Base-by-base conservation (phyloP, 2,888 invertebrate genomes). In the Epsilonema sp. region DNA sequence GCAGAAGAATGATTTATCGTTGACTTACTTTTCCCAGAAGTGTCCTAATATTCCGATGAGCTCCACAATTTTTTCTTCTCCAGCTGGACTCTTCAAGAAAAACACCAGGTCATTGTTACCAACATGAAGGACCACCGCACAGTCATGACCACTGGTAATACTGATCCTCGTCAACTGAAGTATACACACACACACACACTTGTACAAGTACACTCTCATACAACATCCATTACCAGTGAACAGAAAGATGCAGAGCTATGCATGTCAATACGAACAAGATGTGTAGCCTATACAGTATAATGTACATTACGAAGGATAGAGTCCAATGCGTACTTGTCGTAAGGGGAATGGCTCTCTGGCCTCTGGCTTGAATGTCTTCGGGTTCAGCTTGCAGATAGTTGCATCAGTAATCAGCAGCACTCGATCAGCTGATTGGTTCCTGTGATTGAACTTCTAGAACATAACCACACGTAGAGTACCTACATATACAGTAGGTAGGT, bases 361-460 rank as follows among this genome's bases (percentile, higher is more conserved):
- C n/a, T n/a, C 56, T 19, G 65, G 55, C 52, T 68, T 68, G 58
- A 68, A 70, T 48, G 65, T 66, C 54, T 67, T 69, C 1, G 63
- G 62, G 54, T 70, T 68, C 49, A 71, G 55, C 52, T 70, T 70
- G 53, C 67, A 69, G 51, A 71, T 62, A 51, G 62, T 67, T 37
- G 64, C 63, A 53, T 71, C 68, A 8, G 70, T 70, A 40, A 71
- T 54, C 26, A 66, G 55, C 1, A 71, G 51, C 2, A 65, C 68
- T 47, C 71, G 56, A 43, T 65, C 60, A 8, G 69, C 63, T 26
- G 65, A 64, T 55, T 69, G 67, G 56, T 64, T 65, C 56, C 64
- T 65, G 42, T 65, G 63, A 59, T 70, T 70, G 48, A 64, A 64
- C 63, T 70, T 60, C 52, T 58, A 55, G 53, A 43, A n/a, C n/a